A percentile compares a stretch with the other conserved stretches of the same genome.
Evolutionary conservation across 2,888 invertebrate genomes (phyloP).

Genomic region (Aethes cnicana): DNA sequence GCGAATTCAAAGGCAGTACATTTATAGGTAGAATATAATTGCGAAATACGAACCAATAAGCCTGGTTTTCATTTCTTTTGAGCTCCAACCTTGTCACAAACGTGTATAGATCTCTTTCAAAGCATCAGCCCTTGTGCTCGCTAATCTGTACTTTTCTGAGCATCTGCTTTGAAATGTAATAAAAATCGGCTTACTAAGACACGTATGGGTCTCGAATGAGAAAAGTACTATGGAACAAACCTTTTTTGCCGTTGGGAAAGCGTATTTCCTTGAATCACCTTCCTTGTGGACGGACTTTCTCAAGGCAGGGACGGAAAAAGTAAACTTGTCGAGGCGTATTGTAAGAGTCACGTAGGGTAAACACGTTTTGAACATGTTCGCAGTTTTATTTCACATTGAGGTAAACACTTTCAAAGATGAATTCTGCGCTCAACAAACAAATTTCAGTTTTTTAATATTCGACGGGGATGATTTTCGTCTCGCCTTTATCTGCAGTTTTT

Average conservation of each 20-base stretch:
- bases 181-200: constrained; percentile 74
- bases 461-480: constrained; percentile 19
- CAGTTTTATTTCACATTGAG: constrained; percentile 69
- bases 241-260: constrained; percentile 36
- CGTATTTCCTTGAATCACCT: constrained; percentile 8
- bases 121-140: constrained; percentile 54
- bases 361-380: constrained; percentile 63
- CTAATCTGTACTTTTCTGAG: constrained; percentile 66
- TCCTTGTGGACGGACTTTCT: constrained; percentile 41
- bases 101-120: constrained; percentile 43
- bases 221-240: constrained; percentile 49
- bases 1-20: no score
- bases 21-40: no score
- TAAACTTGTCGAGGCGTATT: constrained; percentile 51
- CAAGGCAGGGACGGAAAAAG: constrained; percentile 48
- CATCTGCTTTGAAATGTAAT: constrained; percentile 69
- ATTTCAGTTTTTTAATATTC: constrained; percentile 50
- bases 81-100: constrained; percentile 30
- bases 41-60: constrained; percentile 1
- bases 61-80: constrained; percentile 37
- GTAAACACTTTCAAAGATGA: constrained; percentile 73
- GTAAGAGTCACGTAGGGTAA: constrained; percentile 57
- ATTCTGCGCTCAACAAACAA: constrained; percentile 67
- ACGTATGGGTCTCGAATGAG: constrained; percentile 58
- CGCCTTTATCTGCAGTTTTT: constrained; percentile 2